Evolutionary conservation across 2,888 invertebrate genomes (phyloP).

Genomic region (Pachydiplax longipennis): DNA sequence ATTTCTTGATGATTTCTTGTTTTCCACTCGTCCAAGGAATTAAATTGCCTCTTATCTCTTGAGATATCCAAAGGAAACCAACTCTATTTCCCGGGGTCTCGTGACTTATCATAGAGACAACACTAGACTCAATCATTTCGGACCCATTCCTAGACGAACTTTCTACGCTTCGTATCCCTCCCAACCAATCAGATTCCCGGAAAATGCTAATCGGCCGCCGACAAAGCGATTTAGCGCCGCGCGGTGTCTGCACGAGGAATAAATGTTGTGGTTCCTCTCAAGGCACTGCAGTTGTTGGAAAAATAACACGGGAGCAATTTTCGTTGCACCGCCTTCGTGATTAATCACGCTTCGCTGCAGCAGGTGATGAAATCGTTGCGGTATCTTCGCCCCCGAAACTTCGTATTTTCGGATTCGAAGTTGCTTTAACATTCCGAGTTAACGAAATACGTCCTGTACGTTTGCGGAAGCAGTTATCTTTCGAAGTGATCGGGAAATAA

Average conservation of each 20-base stretch:
- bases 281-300: neutral
- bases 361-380: neutral
- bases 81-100: too few relatives aligned
- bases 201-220: neutral
- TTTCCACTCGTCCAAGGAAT: too few relatives aligned
- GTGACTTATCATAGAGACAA: too few relatives aligned
- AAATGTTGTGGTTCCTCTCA: neutral
- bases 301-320: neutral
- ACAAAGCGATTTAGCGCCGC: neutral
- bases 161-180: neutral
- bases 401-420: neutral
- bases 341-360: neutral
- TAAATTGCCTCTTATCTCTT: too few relatives aligned
- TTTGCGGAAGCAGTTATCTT: too few relatives aligned
- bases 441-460: too few relatives aligned
- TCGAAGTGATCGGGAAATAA: too few relatives aligned
- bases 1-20: too few relatives aligned
- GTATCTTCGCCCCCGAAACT: neutral
- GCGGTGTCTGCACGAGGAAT: neutral
- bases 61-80: too few relatives aligned
- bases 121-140: neutral
- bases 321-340: neutral
- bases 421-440: too few relatives aligned
- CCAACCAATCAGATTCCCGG: neutral
- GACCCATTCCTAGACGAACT: neutral